phyloP scores from a whole-genome alignment of 2,888 invertebrate genomes.

The Lordiphosa andalusiaca region DNA sequence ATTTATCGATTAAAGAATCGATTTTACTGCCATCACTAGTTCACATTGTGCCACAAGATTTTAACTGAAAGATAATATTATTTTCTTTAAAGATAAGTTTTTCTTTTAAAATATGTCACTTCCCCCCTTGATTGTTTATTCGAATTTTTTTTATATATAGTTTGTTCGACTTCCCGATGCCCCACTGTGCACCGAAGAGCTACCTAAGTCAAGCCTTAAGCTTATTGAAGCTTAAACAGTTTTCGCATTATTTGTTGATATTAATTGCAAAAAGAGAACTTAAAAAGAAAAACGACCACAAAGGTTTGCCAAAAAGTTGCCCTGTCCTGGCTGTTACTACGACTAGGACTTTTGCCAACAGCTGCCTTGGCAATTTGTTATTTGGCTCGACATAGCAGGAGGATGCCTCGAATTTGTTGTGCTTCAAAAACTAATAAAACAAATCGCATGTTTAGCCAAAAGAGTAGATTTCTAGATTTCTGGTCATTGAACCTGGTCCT shows the following conservation, averaged over 20 bases:
- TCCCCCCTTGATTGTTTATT: too few species aligned
- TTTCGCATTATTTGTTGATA: slow-evolving; percentile 44
- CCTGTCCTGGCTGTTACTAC: slow-evolving; percentile 7
- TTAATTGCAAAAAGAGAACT: slow-evolving; percentile 54
- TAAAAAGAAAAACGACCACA: slow-evolving; percentile 31
- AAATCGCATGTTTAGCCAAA: slow-evolving; percentile 70
- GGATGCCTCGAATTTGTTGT: slow-evolving; percentile 20
- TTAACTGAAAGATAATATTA: too few species aligned
- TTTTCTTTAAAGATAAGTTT: too few species aligned
- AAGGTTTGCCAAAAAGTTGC: slow-evolving; percentile 59
- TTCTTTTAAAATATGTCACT: too few species aligned
- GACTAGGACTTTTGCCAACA: slow-evolving; percentile 49
- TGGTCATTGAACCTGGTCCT: slow-evolving; percentile 59
- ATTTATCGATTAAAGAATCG: too few species aligned
- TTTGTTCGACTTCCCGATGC: too few species aligned
- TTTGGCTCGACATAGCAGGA: slow-evolving; percentile 38
- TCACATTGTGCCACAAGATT: too few species aligned
- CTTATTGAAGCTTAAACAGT: slow-evolving; percentile 18
- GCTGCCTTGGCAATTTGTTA: slow-evolving; percentile 58
- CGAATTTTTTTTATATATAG: too few species aligned
- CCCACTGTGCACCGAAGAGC: too few species aligned
- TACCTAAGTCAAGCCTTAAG: too few species aligned
- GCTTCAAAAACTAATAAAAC: slow-evolving; percentile 68
- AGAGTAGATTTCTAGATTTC: slow-evolving; percentile 49
- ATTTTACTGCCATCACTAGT: too few species aligned